Evolutionary conservation across 2,113 vertebrate species (phyloP), one percentile per base, ranked within the genome.

Genomic region (Ia io): DNA sequence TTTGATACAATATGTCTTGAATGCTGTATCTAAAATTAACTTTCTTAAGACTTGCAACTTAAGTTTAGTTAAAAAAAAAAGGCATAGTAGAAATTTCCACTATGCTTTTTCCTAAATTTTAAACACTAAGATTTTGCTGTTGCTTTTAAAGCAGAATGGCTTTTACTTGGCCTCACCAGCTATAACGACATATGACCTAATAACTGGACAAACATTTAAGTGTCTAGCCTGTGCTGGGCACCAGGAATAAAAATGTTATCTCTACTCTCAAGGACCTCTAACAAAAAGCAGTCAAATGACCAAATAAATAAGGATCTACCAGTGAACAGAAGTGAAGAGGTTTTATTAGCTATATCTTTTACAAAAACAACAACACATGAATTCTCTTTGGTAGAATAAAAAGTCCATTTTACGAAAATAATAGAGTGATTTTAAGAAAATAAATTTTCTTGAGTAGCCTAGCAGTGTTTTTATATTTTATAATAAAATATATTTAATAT

Each of bases 401-500:
- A 90, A 53, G 30, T 71, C 28, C 22, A 47, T 76, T 90, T 93
- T 87, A 91, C 18, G 49, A 83, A 86, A 91, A 76, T 49, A 51
- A 88, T 6, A 71, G 40, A 84, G 4, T n/a, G 42, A 28, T 77
- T 85, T 69, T 49, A 12, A 85, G 63, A 67, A 16, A 80, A 71
- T 53, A 88, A 83, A 79, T 70, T 32, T 69, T 86, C 30, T 49
- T 47, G 16, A 47, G n/a, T 67, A 83, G 28, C 92, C 14, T 14
- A 90, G 70, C 5, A 78, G 30, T 84, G 11, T 63, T 95, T 49
- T 93, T 77, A 73, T 35, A 88, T 65, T 83, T 83, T 88, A 89
- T 0, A 70, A 79, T 88, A 32, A 84, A 95, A 86, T 89, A 82
- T 37, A 65, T 85, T 93, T 92, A 69, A 67, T 61, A 79, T 79